A percentile compares a stretch with the other conserved stretches of the same genome.
Evolutionary conservation across 2,888 invertebrate genomes (phyloP).

Genomic region (Caenorhabditis parvicauda): DNA sequence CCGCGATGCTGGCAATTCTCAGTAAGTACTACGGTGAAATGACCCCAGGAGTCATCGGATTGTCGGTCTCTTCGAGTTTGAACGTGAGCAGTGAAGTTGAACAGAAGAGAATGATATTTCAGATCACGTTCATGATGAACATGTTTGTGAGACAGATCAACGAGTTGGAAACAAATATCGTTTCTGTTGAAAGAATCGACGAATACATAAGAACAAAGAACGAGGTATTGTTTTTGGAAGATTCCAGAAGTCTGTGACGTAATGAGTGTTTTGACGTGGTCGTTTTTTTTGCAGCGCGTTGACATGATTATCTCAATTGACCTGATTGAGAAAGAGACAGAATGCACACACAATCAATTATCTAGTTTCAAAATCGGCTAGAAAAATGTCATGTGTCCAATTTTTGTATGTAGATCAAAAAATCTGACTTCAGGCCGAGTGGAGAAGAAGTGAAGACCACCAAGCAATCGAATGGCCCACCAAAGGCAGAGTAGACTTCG

Average conservation of each 20-base stretch:
- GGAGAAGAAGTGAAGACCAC: conserved; percentile 16
- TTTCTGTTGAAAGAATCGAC: conserved; percentile 80
- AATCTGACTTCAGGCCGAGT: conserved; percentile 28
- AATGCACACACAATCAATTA: no score
- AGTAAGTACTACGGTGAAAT: conserved; percentile 29
- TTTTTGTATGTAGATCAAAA: no score
- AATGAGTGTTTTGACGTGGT: no score
- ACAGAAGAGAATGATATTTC: conserved; percentile 16
- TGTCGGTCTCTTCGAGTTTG: conserved; percentile 68
- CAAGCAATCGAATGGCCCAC: conserved; percentile 38
- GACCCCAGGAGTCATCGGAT: conserved; percentile 67
- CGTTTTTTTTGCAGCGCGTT: no score
- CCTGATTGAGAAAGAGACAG: no score
- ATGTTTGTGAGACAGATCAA: conserved; percentile 94
- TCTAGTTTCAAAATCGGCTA: no score
- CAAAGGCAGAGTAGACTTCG: conserved; percentile 30
- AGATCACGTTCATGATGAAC: conserved; percentile 91
- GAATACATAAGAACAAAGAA: conserved; percentile 51
- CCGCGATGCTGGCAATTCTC: conserved; percentile 37
- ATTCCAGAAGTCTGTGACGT: no score
- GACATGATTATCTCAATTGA: no score
- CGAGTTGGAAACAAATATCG: conserved; percentile 94
- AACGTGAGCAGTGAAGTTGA: conserved; percentile 39
- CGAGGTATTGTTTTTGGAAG: conserved; percentile 41
- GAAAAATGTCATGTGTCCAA: no score